Evolutionary conservation across 2,113 vertebrate genomes (phyloP).

Genomic region (Ptyas mucosa): DNA sequence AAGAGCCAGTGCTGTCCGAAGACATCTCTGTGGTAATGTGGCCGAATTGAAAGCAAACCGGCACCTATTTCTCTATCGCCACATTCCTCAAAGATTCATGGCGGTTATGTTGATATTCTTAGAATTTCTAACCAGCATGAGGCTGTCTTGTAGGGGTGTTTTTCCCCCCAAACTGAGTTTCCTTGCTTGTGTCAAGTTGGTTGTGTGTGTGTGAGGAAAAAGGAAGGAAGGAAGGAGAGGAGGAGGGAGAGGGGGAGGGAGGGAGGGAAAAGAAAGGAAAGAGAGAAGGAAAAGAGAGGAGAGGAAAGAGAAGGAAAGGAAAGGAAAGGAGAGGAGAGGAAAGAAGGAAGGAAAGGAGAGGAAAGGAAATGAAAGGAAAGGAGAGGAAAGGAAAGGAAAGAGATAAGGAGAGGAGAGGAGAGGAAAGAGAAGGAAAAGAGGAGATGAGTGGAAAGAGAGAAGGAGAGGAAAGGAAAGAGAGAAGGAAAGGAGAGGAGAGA

Average conservation of each 20-base stretch:
- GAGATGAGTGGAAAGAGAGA: too few relatives aligned
- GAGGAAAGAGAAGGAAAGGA: constrained; percentile 40
- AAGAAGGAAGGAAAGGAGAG: too few relatives aligned
- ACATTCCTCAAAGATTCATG: not conserved
- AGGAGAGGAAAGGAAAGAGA: too few relatives aligned
- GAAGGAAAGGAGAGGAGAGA: not conserved
- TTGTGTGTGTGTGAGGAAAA: not conserved
- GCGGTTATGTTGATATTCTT: not conserved
- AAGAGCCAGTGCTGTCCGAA: too few relatives aligned
- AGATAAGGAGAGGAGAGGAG: not conserved
- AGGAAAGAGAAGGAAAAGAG: not conserved
- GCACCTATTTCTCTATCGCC: not conserved
- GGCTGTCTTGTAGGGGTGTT: not conserved
- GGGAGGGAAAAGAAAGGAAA: too few relatives aligned
- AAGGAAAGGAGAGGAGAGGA: not conserved
- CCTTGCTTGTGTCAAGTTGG: not conserved
- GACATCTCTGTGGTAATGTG: too few relatives aligned
- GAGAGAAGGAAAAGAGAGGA: too few relatives aligned
- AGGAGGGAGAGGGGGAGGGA: too few relatives aligned
- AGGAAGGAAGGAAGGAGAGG: too few relatives aligned
- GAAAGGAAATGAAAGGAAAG: constrained; percentile 47
- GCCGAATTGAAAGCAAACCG: too few relatives aligned
- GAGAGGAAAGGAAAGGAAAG: too few relatives aligned
- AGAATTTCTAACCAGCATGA: not conserved
- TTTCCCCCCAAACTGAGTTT: not conserved